Evolutionary conservation across 2,888 invertebrate genomes (phyloP).

Genomic region (Capitulum mitella): DNA sequence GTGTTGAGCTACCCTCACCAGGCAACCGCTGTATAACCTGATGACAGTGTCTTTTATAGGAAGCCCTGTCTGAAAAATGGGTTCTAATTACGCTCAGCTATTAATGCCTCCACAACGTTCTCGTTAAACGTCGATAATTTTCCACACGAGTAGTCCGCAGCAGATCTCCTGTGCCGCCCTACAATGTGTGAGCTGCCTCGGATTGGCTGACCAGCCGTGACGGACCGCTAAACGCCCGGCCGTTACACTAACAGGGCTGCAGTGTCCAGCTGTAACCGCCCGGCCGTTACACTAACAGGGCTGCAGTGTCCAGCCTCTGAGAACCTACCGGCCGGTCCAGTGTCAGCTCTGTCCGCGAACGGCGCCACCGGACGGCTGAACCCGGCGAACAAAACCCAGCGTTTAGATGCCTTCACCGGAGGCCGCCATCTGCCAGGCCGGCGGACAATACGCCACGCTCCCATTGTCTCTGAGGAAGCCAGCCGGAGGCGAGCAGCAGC

Average conservation of each 20-base stretch:
- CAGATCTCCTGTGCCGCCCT: no score
- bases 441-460: background rate
- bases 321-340: background rate
- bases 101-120: no score
- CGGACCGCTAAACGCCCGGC: background rate
- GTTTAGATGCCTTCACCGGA: background rate
- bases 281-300: background rate
- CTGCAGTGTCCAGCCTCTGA: background rate
- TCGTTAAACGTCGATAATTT: background rate
- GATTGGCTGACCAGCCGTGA: background rate
- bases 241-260: background rate
- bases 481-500: no score
- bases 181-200: no score
- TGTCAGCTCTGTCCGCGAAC: background rate
- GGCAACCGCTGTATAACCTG: no score
- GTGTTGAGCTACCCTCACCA: no score
- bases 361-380: background rate
- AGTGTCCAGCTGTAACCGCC: background rate
- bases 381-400: background rate
- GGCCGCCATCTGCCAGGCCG: background rate
- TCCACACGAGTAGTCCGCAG: background rate
- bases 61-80: no score
- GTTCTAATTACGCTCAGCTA: no score
- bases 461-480: background rate
- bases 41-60: no score